Percentiles rank a stretch among this genome's conserved stretches.
phyloP scores from a whole-genome alignment of 2,888 invertebrate genomes.

The Mayetiola destructor region DNA sequence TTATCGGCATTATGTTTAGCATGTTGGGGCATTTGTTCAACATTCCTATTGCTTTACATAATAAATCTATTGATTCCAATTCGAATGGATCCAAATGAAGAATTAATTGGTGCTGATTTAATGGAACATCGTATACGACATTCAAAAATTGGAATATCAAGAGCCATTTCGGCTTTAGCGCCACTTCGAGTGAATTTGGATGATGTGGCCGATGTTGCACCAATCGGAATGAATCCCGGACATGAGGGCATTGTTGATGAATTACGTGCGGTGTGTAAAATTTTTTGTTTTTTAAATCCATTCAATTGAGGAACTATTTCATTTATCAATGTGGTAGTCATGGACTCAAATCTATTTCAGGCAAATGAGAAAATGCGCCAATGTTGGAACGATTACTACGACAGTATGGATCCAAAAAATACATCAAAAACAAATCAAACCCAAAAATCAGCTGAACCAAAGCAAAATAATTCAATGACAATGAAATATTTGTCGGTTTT shows the following conservation, averaged over 20 bases:
- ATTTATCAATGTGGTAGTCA: not conserved
- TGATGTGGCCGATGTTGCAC: conserved; percentile 28
- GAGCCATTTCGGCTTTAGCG: conserved; percentile 57
- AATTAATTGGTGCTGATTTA: conserved; percentile 76
- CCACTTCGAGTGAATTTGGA: conserved; percentile 42
- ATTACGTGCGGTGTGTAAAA: conserved; percentile 31
- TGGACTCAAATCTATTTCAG: not conserved
- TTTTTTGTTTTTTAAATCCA: not conserved
- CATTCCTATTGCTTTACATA: conserved; percentile 59
- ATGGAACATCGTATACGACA: conserved; percentile 75
- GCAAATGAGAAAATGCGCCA: conserved; percentile 28
- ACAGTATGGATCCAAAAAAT: conserved; percentile 22
- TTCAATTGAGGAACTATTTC: not conserved
- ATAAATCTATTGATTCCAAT: conserved; percentile 67
- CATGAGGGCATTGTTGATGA: conserved; percentile 39
- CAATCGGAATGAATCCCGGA: conserved; percentile 54
- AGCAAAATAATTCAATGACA: not conserved
- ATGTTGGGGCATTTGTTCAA: conserved; percentile 59
- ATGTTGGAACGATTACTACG: conserved; percentile 31
- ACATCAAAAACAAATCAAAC: conserved; percentile 4
- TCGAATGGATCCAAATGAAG: conserved; percentile 72
- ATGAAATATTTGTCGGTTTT: not conserved
- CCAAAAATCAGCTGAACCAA: not conserved
- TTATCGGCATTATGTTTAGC: conserved; percentile 55
- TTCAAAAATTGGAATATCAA: conserved; percentile 47